Base-by-base conservation (phyloP, 2,113 vertebrate genomes). In the Lophius piscatorius region DNA sequence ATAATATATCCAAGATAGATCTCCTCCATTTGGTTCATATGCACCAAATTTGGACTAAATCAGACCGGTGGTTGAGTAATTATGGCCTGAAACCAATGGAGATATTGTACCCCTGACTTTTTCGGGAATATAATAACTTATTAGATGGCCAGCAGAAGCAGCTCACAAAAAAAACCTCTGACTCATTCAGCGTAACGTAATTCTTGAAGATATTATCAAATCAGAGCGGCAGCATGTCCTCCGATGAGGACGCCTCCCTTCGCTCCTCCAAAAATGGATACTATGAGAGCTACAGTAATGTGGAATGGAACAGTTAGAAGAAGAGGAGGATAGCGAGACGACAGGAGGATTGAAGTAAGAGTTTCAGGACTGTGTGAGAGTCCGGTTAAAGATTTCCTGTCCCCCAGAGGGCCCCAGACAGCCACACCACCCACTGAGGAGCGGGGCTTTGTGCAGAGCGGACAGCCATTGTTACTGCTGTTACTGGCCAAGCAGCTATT, bases 401-500 rank as follows among this genome's bases (percentile, higher is more conserved):
- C 76, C 82, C 73, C 70, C 35, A 36, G 23, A n/a, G 65, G 78
- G 65, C 81, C 88, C 72, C 78, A 79, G 72, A 78, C 81, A 42
- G 48, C 46, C 63, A 38, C 81, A 57, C 83, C 87, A 69, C 88
- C 85, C 80, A 70, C 86, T 66, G 85, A 67, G 83, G 68, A 82
- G 59, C 47, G 9, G 50, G 44, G 64, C 78, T 88, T 88, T 86
- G 76, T 82, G 58, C 62, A 60, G 46, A 71, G 68, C 50, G 22
- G 63, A 71, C 71, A 14, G 71, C 75, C 82, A 85, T 90, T 90
- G 87, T 90, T 87, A 28, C 66, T 66, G 70, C 82, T 80, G 70
- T 81, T 86, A 84, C 77, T 66, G 81, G 73, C 77, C 55, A 5
- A 48, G 82, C 66, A 23, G 63, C 82, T 86, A 87, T 89, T 89